Conservation (phyloP, 1,140 invertebrate genomes). For the Drosophila asahinai region DNA sequence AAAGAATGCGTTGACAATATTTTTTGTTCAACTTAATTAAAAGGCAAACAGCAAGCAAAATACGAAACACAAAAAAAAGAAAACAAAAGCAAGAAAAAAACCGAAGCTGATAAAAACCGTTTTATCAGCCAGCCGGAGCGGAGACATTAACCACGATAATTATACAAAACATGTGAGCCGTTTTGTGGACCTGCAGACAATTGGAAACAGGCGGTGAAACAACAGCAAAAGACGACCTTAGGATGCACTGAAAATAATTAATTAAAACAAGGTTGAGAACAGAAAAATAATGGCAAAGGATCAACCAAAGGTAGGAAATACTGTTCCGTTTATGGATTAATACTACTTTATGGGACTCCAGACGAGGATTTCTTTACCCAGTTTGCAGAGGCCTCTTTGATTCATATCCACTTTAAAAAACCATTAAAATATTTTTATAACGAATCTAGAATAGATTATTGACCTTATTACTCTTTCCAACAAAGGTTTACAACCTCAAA, state of each 20-base stretch:
- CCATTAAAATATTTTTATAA: background rate
- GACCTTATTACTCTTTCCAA: too few species aligned
- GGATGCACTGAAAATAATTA: slow-evolving; percentile 33
- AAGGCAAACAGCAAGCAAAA: slow-evolving; percentile 72
- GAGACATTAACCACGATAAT: slow-evolving; percentile 81
- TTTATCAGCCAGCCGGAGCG: slow-evolving; percentile 55
- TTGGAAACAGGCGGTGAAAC: slow-evolving; percentile 32
- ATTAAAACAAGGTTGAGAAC: background rate
- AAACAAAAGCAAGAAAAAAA: slow-evolving; percentile 17
- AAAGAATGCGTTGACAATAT: slow-evolving; percentile 62
- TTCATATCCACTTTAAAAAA: background rate
- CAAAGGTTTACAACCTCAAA: accelerated
- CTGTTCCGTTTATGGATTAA: too few species aligned
- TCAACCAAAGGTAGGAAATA: too few species aligned
- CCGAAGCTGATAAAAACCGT: slow-evolving; percentile 33
- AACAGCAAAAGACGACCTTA: slow-evolving; percentile 27
- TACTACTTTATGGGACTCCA: too few species aligned
- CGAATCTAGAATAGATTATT: background rate
- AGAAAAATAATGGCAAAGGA: background rate
- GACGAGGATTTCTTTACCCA: too few species aligned
- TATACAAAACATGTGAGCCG: slow-evolving; percentile 77
- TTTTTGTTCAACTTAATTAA: slow-evolving; percentile 80
- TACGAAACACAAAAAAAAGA: slow-evolving; percentile 43
- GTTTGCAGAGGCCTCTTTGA: background rate
- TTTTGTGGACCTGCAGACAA: slow-evolving; percentile 49